Evolutionary conservation across 2,113 vertebrate species (phyloP), one percentile per base, ranked within the genome.

Genomic region (Circaetus gallicus): DNA sequence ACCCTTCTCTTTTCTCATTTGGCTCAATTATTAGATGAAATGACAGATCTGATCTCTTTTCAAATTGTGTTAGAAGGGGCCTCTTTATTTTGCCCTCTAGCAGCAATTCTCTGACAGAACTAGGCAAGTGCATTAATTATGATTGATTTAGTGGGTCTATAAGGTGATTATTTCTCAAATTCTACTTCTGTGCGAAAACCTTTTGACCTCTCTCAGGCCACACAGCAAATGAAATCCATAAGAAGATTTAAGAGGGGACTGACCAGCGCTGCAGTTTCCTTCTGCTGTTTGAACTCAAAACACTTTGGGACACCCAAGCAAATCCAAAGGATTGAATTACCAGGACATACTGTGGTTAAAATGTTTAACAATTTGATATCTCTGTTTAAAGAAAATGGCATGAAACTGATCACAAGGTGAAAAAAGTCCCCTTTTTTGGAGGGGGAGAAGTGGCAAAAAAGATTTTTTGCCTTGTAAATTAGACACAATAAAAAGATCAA

Each of bases 131-230:
- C 99, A 99, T 99, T 99, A 99, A 99, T 99, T 99, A 99, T 99
- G 99, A 99, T 99, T 98, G 98, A 99, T 99, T 99, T 98, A 98
- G 98, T 98, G 97, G 97, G 98, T 98, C 98, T 99, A 98, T 98
- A 98, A 98, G 98, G 99, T 98, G 98, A 99, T 99, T 99, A 98
- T 98, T 99, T 99, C 98, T 99, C 98, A 98, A 99, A 99, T 99
- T 98, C 99, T 98, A 97, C 98, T 98, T 98, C 98, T 97, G 96
- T 98, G 98, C 94, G 81, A 95, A 98, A 99, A 99, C 99, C 99
- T 98, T 98, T 97, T 99, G 99, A 99, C 99, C 99, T 97, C 97
- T 98, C 98, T 99, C 98, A 98, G 98, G 98, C 98, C 99, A 98
- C 98, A 99, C 98, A 98, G 98, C 97, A 97, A 98, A 98, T 98